phyloP scores from a whole-genome alignment of 2,888 invertebrate genomes.

The Sphaerophoria rueppellii region DNA sequence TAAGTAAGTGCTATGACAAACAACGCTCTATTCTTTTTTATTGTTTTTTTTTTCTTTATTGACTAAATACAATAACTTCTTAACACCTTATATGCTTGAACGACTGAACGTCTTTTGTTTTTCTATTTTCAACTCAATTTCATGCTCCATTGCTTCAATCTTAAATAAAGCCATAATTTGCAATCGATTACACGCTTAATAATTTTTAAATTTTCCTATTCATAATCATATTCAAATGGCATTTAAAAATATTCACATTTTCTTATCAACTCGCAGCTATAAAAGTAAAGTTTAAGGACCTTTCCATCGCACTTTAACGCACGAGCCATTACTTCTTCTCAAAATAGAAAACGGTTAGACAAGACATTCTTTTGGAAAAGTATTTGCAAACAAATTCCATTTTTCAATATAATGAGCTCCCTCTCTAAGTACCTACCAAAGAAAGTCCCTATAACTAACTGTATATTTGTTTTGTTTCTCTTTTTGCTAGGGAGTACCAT shows the following conservation, averaged over 20 bases:
- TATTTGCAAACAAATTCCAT: conserved; percentile 67
- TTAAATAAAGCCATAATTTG: conserved; percentile 15
- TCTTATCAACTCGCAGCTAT: not conserved
- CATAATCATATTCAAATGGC: conserved; percentile 1
- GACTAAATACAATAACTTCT: too few relatives aligned
- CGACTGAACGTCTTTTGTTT: not conserved
- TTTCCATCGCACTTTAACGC: not conserved
- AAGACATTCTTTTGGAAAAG: conserved; percentile 61
- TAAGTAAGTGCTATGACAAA: too few relatives aligned
- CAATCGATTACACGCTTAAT: conserved; percentile 27
- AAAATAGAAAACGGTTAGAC: conserved; percentile 65
- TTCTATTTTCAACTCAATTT: conserved; percentile 7
- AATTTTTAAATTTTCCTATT: not conserved
- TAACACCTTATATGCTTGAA: too few relatives aligned
- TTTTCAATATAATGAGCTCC: conserved; percentile 47
- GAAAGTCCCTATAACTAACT: not conserved
- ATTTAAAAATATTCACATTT: not conserved
- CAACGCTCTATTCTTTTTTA: too few relatives aligned
- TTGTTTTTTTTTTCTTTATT: too few relatives aligned
- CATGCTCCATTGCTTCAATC: not conserved
- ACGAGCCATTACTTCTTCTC: conserved; percentile 43
- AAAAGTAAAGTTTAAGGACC: conserved; percentile 14
- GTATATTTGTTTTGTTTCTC: not conserved
- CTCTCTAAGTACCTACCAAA: conserved; percentile 1
- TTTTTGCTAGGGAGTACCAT: conserved; percentile 2